Evolutionary conservation across 2,113 vertebrate species (phyloP), one percentile per base, ranked within the genome.

Genomic region (Excalfactoria chinensis): DNA sequence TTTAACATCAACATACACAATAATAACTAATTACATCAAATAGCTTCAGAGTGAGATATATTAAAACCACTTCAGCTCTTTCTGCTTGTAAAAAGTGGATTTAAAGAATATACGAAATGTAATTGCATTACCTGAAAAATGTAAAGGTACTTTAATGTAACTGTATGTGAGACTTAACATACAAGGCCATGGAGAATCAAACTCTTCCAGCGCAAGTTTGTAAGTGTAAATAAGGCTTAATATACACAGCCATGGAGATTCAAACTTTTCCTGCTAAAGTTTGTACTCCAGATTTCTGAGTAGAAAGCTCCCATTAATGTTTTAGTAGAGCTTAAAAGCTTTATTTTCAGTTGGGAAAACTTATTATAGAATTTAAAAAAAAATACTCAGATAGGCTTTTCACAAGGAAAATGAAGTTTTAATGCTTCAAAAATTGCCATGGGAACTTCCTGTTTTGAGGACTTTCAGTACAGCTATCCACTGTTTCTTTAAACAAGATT

Each of bases 321-420:
- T 97, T 96, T 79, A 97, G 55, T 51, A 89, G 76, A 81, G 20
- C 40, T 95, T 95, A 95, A 97, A 96, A 96, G 89, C 85, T 96
- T 92, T 23, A 34, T 86, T 95, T 96, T 94, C 93, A 93, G 13
- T 81, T 86, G 90, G 95, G 93, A 95, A 95, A 88, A 84, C 55
- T 86, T 95, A 95, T 90, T 95, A 93, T 64, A 93, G 23, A 78
- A 95, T 89, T 96, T 49, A 93, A 91, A 93, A 46, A 46, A 21
- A 86, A 93, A 70, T 92, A 88, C 62, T 83, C 64, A 90, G 76
- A 95, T 59, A 89, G 69, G 9, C 9, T 84, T 91, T 96, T 95
- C 77, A 77, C 20, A 34, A 16, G 32, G 40, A 95, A 95, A 97
- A 93, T 82, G 19, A 86, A 71, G 72, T 69, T 74, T 74, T 89